These are phyloP conservation scores for Aculops lycopersici DNA, from an alignment of 1,140 invertebrate species.

Conservation along the genomic window DNA sequence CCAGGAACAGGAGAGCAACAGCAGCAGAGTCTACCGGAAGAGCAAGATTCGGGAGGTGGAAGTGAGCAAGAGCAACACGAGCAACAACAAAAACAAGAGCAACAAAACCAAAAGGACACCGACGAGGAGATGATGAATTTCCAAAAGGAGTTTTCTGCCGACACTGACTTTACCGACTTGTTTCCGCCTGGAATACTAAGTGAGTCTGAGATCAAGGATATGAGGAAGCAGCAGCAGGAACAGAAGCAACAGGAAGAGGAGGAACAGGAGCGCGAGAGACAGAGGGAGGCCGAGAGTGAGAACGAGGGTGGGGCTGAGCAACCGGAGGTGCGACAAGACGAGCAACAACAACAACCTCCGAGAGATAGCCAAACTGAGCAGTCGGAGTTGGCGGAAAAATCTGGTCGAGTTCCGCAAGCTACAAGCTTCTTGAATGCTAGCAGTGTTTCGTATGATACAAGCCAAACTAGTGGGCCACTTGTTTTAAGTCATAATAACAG, in stretches of 20 bases:
- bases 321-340: slow-evolving; percentile 1
- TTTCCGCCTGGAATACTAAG: slow-evolving; percentile 5
- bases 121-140: slow-evolving; percentile 1
- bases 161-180: slow-evolving; percentile 1
- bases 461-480: too few relatives aligned
- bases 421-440: neutral
- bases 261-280: slow-evolving; percentile 1
- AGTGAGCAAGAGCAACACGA: too few relatives aligned
- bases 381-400: neutral
- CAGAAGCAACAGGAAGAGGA: slow-evolving; percentile 1
- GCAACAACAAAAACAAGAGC: too few relatives aligned
- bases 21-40: neutral
- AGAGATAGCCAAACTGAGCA: neutral
- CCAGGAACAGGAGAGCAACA: neutral
- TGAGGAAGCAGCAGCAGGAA: slow-evolving; percentile 3
- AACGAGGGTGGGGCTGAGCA: neutral
- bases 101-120: neutral
- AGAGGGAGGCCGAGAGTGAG: slow-evolving; percentile 1
- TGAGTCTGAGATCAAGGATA: slow-evolving; percentile 3
- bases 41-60: neutral
- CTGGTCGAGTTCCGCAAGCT: neutral
- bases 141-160: neutral
- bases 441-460: neutral
- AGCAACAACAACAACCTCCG: neutral
- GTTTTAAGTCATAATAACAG: neutral